Conservation (phyloP, 2,113 vertebrate genomes). For the Brachyistius frenatus region DNA sequence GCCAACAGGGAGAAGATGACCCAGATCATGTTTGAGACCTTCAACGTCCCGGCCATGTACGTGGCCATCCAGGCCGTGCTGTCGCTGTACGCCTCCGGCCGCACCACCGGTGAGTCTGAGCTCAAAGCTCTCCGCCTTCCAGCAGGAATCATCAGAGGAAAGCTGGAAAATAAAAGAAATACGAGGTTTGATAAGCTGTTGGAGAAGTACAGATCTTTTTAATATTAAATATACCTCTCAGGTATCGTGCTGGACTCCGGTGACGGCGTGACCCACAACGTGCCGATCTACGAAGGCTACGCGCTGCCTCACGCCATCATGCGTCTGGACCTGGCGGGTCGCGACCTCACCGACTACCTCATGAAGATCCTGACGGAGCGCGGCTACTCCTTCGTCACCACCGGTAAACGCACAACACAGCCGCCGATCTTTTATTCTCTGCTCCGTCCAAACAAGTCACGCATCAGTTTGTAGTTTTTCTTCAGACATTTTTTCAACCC, state of each 20-base stretch:
- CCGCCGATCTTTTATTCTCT: too few relatives aligned
- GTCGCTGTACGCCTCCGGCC: conserved; percentile 95
- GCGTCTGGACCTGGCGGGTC: conserved; percentile 95
- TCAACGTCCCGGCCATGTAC: conserved; percentile 98
- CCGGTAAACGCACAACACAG: conserved; percentile 79
- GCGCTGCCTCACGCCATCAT: conserved; percentile 96
- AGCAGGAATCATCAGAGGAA: neutral
- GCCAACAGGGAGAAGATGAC: conserved; percentile 99
- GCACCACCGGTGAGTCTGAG: conserved; percentile 92
- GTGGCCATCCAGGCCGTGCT: conserved; percentile 97
- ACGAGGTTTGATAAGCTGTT: too few relatives aligned
- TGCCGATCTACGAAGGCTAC: conserved; percentile 73
- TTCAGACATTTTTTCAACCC: too few relatives aligned
- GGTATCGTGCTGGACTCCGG: conserved; percentile 91
- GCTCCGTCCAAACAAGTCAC: too few relatives aligned
- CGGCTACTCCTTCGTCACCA: conserved; percentile 98
- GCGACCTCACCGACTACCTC: conserved; percentile 96
- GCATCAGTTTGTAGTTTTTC: neutral
- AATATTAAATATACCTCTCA: conserved; percentile 50
- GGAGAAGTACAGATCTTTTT: too few relatives aligned
- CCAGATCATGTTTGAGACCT: conserved; percentile 99
- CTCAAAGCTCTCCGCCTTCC: neutral
- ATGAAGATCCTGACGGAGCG: conserved; percentile 99
- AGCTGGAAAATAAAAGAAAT: too few relatives aligned
- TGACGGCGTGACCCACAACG: conserved; percentile 55